Base-by-base conservation (phyloP, 2,113 vertebrate species). In the Halcyon senegalensis region DNA sequence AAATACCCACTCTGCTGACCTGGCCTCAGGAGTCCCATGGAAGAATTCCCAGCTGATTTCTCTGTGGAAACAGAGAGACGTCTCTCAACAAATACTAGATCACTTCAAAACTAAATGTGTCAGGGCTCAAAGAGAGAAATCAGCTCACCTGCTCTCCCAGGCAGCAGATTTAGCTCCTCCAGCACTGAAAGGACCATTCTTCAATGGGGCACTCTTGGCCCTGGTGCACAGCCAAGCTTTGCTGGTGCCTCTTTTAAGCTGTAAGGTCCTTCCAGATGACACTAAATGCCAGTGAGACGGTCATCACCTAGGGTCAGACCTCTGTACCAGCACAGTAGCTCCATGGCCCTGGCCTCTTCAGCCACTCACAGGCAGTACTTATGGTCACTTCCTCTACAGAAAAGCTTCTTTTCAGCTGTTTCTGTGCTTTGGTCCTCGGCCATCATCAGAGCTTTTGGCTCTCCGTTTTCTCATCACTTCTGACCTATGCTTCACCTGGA, bases 261-360 rank as follows among this genome's bases (percentile, higher is more conserved):
- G 9, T 3, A 31, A 37, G 7, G 28, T 90, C 30, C 33, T 76
- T 68, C 25, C 48, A 62, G 68, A 39, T 19, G 39, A 66, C 53
- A 12, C 3, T 9, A 15, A 46, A 17, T 2, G 7, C 11, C 4
- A 3, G 12, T 15, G 59, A 62, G 33, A n/a, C 56, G 16, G 16
- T 9, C 13, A 35, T 15, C 0, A 1, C 20, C 39, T 48, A 51
- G 1, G 16, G 7, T 46, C 72, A 62, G 39, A 73, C 2, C 14
- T 1, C 12, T n/a, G 30, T 7, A 17, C 2, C 0, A 0, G 12
- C 51, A 51, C 53, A 60, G 80, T 68, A 64, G 11, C 39, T 81
- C 63, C 53, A 24, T 31, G 30, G 9, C 43, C 21, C 82, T 9
- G 63, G 73, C 53, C 43, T 37, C 87, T 68, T 0, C 39, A 73